Evolutionary conservation across 2,888 invertebrate genomes (phyloP).

Genomic region (Arrhopalites spinosus): DNA sequence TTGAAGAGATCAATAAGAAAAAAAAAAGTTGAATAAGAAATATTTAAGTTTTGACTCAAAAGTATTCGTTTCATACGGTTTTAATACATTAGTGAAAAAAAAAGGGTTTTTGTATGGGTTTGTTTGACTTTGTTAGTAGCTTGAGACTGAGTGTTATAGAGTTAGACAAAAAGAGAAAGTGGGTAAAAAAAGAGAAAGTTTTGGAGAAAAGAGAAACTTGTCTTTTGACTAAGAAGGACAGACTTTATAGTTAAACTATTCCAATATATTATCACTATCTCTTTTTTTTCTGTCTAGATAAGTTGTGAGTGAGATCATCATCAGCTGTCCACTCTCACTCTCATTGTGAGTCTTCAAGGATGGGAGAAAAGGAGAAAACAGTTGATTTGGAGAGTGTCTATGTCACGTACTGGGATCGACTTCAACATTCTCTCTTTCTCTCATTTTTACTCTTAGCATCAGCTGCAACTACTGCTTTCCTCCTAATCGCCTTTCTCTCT

Average conservation of each 20-base stretch:
- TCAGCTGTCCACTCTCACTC: background rate
- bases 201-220: background rate
- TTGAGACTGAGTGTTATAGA: too few relatives aligned
- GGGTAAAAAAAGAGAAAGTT: background rate
- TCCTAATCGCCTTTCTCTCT: constrained; percentile 62
- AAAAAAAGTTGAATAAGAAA: too few relatives aligned
- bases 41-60: too few relatives aligned
- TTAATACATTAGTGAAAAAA: too few relatives aligned
- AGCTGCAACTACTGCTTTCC: constrained; percentile 66
- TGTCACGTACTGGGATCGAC: constrained; percentile 71
- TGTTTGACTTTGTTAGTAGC: constrained; percentile 11
- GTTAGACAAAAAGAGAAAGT: too few relatives aligned
- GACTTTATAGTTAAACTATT: background rate
- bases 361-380: constrained; percentile 53
- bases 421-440: constrained; percentile 77
- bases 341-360: constrained; percentile 22
- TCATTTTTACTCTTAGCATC: constrained; percentile 72
- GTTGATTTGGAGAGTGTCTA: constrained; percentile 73
- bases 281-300: background rate
- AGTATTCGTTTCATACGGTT: too few relatives aligned
- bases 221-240: background rate
- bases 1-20: constrained; percentile 14
- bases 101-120: background rate
- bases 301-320: background rate
- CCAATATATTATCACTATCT: background rate